These are phyloP conservation scores for Drosophila nigrodunni DNA, from an alignment of 1,140 invertebrate genomes.

Conservation along the genomic window DNA sequence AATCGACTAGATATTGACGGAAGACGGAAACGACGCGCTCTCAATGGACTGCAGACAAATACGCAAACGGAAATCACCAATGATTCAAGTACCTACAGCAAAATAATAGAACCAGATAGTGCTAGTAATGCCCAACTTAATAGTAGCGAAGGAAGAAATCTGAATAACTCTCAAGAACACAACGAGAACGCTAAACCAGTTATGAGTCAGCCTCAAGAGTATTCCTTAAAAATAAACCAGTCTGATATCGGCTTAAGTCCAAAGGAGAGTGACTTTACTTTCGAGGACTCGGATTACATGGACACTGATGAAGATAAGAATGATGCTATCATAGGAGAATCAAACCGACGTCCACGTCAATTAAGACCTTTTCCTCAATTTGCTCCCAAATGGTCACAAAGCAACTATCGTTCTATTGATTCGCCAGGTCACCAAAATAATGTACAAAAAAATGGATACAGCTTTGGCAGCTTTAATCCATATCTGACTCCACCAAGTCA, in stretches of 20 bases:
- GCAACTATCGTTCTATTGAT: constrained; percentile 67
- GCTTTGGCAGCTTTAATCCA: constrained; percentile 73
- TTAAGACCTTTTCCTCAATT: constrained; percentile 53
- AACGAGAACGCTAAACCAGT: constrained; percentile 18
- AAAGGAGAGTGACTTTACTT: constrained; percentile 9
- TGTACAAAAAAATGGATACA: constrained; percentile 49
- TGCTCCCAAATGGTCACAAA: constrained; percentile 45
- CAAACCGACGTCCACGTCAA: constrained; percentile 63
- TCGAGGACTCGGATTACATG: constrained; percentile 30
- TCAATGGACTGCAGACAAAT: constrained; percentile 18
- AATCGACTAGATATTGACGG: constrained; percentile 61
- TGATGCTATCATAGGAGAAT: constrained; percentile 58
- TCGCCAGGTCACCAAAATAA: constrained; percentile 37
- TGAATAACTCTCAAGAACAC: constrained; percentile 52
- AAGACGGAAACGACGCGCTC: constrained; percentile 56
- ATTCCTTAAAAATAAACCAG: constrained; percentile 60
- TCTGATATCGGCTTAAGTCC: constrained; percentile 11
- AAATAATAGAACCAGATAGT: constrained; percentile 38
- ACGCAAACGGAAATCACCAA: constrained; percentile 15
- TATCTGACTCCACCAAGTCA: constrained; percentile 71
- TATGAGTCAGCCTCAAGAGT: constrained; percentile 33
- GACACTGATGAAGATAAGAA: constrained; percentile 24
- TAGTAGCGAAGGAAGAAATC: constrained; percentile 23
- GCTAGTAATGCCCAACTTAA: neutral
- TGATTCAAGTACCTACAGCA: constrained; percentile 54